Evolutionary conservation across 2,888 invertebrate genomes (phyloP), one percentile per base, ranked within the genome.

Genomic region (Mythimna lalbum): DNA sequence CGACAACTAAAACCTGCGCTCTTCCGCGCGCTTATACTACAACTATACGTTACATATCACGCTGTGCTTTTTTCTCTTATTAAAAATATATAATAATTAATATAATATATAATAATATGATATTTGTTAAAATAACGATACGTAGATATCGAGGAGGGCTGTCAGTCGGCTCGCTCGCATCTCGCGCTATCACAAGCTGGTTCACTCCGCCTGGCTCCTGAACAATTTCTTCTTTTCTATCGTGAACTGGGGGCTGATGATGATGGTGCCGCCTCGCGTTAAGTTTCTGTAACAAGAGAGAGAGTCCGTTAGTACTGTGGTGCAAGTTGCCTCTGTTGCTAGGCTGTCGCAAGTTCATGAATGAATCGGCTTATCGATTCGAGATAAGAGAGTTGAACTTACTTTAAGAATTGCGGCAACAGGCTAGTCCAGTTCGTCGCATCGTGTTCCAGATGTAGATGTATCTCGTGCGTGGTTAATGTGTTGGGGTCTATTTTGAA

Each of bases 151-250:
- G 94, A 94, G 94, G 94, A 93, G 95, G 94, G 94, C 93, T 93
- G 93, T 94, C 94, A 93, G 94, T 94, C 94, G 92, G 92, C 93
- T 92, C 93, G 92, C 93, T 90, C 92, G 92, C 91, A 90, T 88
- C 91, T 80, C 90, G 91, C 91, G 89, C 87, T 88, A 87, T 88
- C 91, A 89, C 91, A 89, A 86, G 86, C 88, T 61, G 78, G 84
- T 90, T 94, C 92, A 95, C 91, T 96, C 95, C 86, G 97, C 96
- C 91, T 97, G 97, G 89, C 98, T 97, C 90, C 98, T 97, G 96
- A 98, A 99, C 87, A 99, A 96, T 96, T 99, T 99, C 94, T 98
- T 98, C 97, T 99, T 99, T 93, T 98, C 98, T 95, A 99, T 96
- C 90, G 97, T 97, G 96, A 98, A 99, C 91, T 98, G 98, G 88